Conservation (phyloP, 2,113 vertebrate genomes). For the Gallinago undulata region DNA sequence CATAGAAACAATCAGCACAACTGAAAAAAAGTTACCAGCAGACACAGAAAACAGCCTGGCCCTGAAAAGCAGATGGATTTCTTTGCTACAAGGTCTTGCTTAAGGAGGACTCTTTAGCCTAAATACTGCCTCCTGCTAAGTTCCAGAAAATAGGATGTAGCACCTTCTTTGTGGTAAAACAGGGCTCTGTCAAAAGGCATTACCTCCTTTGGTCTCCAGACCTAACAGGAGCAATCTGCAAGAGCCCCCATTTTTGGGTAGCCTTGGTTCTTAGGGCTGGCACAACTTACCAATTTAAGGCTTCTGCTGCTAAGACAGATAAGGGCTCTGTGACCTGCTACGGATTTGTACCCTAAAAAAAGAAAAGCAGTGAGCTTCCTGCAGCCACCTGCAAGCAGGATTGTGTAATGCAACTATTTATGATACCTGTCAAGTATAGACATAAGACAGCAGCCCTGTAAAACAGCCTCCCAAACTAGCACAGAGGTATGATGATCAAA, state of each 20-base stretch:
- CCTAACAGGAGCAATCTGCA: background rate
- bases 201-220: accelerated
- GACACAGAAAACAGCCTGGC: background rate
- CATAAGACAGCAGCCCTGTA: background rate
- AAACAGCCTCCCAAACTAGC: background rate
- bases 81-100: background rate
- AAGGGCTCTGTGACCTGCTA: background rate
- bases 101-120: background rate
- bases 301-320: background rate
- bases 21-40: background rate
- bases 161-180: background rate
- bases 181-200: background rate
- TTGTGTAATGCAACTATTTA: background rate
- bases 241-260: background rate
- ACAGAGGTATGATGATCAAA: background rate
- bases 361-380: background rate
- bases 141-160: background rate
- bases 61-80: background rate
- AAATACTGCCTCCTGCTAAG: background rate
- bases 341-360: background rate
- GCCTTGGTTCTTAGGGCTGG: background rate
- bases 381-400: background rate
- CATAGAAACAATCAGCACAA: background rate
- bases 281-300: background rate
- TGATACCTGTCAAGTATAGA: background rate